Base-by-base conservation (phyloP, 1,140 invertebrate genomes). In the Magallana gigas region DNA sequence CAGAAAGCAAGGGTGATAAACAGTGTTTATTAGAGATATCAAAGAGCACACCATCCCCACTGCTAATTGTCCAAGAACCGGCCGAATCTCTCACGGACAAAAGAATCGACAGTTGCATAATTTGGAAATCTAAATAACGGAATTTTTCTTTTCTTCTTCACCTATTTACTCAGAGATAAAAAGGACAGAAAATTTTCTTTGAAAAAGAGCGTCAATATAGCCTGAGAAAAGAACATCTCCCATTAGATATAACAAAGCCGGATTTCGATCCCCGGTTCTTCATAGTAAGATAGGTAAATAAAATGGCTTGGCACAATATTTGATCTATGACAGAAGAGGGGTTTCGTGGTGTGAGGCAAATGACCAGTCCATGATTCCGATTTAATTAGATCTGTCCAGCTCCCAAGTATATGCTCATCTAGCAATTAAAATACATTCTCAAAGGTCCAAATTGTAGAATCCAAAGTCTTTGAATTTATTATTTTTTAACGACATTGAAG, bases 61-160 rank as follows among this genome's bases (percentile, higher is more conserved):
- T 29, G 68, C 68, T 76, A 76, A 76, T 76, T 76, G 68, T 76
- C 68, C 68, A 76, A 76, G n/a, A 76, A 76, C 36, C 68, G 68
- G 68, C 68, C 68, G 68, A 76, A 76, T 76, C 68, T 76, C 23
- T 76, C 68, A 29, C 8, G 68, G 68, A 76, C 68, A 76, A 76
- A 76, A 76, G 68, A 76, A 76, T 36, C 18, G 68, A 76, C 23
- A 76, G 68, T 76, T 76, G 68, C 68, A 76, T 76, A 76, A 76
- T 76, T 76, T 76, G 36, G 68, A 76, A 76, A 76, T 76, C 68
- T 76, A 76, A 76, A 76, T 76, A 76, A 76, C 68, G 68, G 68
- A 76, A 76, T 76, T 76, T 76, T 76, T 36, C 68, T 76, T 76
- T 29, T 76, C 68, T 76, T 11, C 18, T 76, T 23, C 68, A 29